Base-by-base conservation (phyloP, 2,113 vertebrate species). In the Labeo catla region DNA sequence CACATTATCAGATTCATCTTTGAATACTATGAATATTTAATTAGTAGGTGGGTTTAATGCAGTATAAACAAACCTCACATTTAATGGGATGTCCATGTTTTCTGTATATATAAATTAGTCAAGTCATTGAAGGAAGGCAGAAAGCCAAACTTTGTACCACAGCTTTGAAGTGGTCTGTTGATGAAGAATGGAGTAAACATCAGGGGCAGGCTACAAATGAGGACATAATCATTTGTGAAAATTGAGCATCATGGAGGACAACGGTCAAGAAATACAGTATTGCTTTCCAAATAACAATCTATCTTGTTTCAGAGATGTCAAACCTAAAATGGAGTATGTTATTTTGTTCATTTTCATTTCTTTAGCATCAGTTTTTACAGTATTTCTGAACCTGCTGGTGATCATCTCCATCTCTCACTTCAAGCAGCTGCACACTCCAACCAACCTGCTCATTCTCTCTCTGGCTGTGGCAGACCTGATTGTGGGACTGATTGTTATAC, bases 371-470 rank as follows among this genome's bases (percentile, higher is more conserved):
- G 21, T 61, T 2, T 80, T 45, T 0, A 61, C 52, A 11, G 76
- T 78, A 28, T 78, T 78, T 78, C 34, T 78, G 28, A 78, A 78
- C 16, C 76, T 78, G 50, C 52, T 78, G 76, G 50, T 78, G 50
- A 78, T 78, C 54, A 78, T 83, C 72, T 84, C 83, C 21, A 81
- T 87, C 57, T 88, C 91, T 57, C 92, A 93, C 82, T 94, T 8
- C 90, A 94, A 92, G 90, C 89, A 93, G 89, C 93, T 93, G 15
- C 92, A 93, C 73, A 92, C 90, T n/a, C 86, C 90, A 45, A 93
- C 93, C 80, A 94, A 94, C 90, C 80, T 93, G 70, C 68, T 94
- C 34, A 79, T 94, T 19, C 92, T 94, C 73, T 94, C 94, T 63
- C 86, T 94, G 89, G 91, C 92, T 72, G 15, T 86, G 57, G 89